Conservation (phyloP, 1,140 invertebrate genomes). For the Drosophila suzukii region DNA sequence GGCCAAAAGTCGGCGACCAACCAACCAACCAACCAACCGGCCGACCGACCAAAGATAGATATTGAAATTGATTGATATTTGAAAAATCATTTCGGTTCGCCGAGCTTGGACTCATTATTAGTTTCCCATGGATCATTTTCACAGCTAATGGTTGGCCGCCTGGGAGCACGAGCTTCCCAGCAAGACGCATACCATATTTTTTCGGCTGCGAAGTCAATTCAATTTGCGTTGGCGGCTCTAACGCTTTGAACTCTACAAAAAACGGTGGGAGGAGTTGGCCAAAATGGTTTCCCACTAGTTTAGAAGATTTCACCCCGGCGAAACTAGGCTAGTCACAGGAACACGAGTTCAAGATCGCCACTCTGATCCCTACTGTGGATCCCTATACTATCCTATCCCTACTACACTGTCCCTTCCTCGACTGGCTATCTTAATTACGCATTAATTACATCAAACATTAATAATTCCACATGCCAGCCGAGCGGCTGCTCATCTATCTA, state of each 20-base stretch:
- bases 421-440: constrained; percentile 76
- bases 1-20: constrained; percentile 17
- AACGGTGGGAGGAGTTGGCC: constrained; percentile 53
- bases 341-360: constrained; percentile 15
- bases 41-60: constrained; percentile 36
- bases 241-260: constrained; percentile 62
- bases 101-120: constrained; percentile 59
- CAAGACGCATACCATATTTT: constrained; percentile 13
- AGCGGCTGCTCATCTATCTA: constrained; percentile 64
- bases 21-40: background rate
- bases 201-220: constrained; percentile 32
- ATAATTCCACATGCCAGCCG: constrained; percentile 62
- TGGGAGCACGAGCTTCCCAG: constrained; percentile 42
- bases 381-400: constrained; percentile 2
- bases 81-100: constrained; percentile 69
- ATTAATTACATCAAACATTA: constrained; percentile 82
- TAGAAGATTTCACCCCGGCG: constrained; percentile 1
- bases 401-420: constrained; percentile 14
- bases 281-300: constrained; percentile 36
- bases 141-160: constrained; percentile 55
- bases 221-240: constrained; percentile 73
- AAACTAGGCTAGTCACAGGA: constrained; percentile 35
- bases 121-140: constrained; percentile 76
- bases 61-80: constrained; percentile 82
- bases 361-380: background rate